phyloP scores from a whole-genome alignment of 2,888 invertebrate species.

The Sarcophaga carnaria region DNA sequence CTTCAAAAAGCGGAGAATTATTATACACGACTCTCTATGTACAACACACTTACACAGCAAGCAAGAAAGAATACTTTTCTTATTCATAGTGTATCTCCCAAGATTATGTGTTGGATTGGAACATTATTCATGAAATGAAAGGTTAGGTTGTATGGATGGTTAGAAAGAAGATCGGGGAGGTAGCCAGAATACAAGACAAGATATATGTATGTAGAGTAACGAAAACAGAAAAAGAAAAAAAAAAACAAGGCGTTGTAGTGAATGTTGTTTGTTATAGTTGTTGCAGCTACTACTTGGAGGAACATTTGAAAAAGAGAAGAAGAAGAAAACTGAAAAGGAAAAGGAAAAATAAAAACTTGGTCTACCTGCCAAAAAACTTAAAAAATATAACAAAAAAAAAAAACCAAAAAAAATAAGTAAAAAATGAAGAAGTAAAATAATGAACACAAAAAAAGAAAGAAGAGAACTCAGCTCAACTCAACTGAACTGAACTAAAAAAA shows the following conservation, averaged over 20 bases:
- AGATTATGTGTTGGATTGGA: constrained; percentile 17
- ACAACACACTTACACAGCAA: neutral
- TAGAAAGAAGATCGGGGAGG: neutral
- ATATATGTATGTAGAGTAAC: neutral
- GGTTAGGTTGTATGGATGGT: neutral
- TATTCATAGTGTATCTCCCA: constrained; percentile 15
- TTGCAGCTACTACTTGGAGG: constrained; percentile 4
- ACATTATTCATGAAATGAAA: constrained; percentile 41
- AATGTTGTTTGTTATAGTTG: neutral
- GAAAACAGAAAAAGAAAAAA: neutral
- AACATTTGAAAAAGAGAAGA: constrained; percentile 44
- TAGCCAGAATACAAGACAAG: neutral
- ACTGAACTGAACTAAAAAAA: constrained; percentile 34
- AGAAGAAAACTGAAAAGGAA: neutral
- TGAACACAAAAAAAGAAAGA: neutral
- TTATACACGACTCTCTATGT: constrained; percentile 27
- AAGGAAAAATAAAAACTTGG: constrained; percentile 1
- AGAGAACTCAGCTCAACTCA: too few species aligned
- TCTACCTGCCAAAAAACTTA: constrained; percentile 58
- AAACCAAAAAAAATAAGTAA: neutral
- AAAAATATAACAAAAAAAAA: constrained; percentile 5
- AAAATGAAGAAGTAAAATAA: constrained; percentile 16
- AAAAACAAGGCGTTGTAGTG: constrained; percentile 50
- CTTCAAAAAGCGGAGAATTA: constrained; percentile 36
- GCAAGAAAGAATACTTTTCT: neutral